Percentiles rank a stretch among this genome's conserved stretches.
Evolutionary conservation across 2,113 vertebrate genomes (phyloP).

Genomic region (Hippocampus barbouri): DNA sequence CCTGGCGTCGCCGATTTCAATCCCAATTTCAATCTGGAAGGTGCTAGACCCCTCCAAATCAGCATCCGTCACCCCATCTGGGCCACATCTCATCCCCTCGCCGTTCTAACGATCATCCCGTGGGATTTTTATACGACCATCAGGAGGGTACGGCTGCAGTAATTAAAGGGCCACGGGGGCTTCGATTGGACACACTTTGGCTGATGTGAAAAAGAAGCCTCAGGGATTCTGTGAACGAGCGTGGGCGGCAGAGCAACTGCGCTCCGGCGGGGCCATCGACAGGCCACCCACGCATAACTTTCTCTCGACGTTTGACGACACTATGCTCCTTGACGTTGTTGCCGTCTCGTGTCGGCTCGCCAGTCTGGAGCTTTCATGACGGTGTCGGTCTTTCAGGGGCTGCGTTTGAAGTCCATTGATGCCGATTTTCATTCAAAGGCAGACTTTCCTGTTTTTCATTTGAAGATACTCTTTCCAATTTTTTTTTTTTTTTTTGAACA

Average conservation of each 20-base stretch:
- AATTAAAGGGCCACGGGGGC: constrained; percentile 64
- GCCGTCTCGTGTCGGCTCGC: constrained; percentile 1
- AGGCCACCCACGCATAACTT: constrained; percentile 54
- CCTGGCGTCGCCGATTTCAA: constrained; percentile 39
- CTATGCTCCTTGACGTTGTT: constrained; percentile 7
- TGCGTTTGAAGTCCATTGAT: not conserved
- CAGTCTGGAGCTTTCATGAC: not conserved
- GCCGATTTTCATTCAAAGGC: not conserved
- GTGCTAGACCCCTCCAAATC: constrained; percentile 26
- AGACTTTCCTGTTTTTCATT: not conserved
- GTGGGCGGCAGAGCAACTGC: constrained; percentile 45
- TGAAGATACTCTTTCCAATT: not conserved
- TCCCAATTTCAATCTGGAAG: constrained; percentile 43
- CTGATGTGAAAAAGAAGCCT: constrained; percentile 25
- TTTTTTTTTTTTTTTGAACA: not conserved
- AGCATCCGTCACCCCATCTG: constrained; percentile 50
- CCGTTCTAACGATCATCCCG: constrained; percentile 50
- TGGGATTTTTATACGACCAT: constrained; percentile 66
- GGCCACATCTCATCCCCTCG: constrained; percentile 57
- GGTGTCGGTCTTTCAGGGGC: not conserved
- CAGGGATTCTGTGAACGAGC: constrained; percentile 43
- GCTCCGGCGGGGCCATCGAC: constrained; percentile 42
- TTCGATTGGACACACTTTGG: constrained; percentile 58
- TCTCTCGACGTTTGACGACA: constrained; percentile 44
- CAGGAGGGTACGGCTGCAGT: constrained; percentile 58